Percentiles rank a stretch among this genome's conserved stretches.
phyloP scores from a whole-genome alignment of 1,140 invertebrate genomes.

The Asbolus verrucosus region DNA sequence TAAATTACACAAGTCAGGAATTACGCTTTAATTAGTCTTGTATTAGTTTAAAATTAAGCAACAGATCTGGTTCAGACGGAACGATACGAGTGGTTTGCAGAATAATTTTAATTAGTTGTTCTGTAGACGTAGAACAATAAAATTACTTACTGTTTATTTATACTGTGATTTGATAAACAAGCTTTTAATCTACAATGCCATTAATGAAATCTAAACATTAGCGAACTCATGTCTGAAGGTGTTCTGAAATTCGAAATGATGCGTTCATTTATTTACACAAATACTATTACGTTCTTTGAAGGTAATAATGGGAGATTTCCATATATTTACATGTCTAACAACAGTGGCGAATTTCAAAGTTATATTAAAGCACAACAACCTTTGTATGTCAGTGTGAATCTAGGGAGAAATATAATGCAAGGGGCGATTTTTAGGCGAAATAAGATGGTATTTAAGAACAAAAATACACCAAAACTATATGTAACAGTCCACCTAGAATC shows the following conservation, averaged over 20 bases:
- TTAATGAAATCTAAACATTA: slow-evolving; percentile 21
- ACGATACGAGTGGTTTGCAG: not conserved
- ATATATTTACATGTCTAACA: slow-evolving; percentile 29
- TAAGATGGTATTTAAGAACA: no score
- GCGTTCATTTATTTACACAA: slow-evolving; percentile 16
- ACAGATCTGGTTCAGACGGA: slow-evolving; percentile 6
- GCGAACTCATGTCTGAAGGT: slow-evolving; percentile 4
- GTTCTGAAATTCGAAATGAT: slow-evolving; percentile 8
- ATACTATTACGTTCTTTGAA: slow-evolving; percentile 13
- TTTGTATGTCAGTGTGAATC: slow-evolving; percentile 16
- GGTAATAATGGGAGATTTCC: slow-evolving; percentile 23
- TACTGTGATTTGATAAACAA: slow-evolving; percentile 14
- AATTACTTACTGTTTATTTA: slow-evolving; percentile 15
- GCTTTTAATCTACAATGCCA: slow-evolving; percentile 17
- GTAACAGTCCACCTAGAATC: no score
- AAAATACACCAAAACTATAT: no score
- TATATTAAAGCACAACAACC: slow-evolving; percentile 15
- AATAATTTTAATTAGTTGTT: slow-evolving; percentile 14
- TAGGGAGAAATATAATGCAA: not conserved
- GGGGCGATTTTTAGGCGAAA: not conserved
- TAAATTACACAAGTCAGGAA: not conserved
- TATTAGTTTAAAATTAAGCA: slow-evolving; percentile 2
- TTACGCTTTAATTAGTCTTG: slow-evolving; percentile 1
- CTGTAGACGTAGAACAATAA: not conserved
- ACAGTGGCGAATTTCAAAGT: slow-evolving; percentile 10